These are phyloP conservation scores for Tetramorium bicarinatum DNA, from an alignment of 2,888 invertebrate genomes.

Conservation along the genomic window DNA sequence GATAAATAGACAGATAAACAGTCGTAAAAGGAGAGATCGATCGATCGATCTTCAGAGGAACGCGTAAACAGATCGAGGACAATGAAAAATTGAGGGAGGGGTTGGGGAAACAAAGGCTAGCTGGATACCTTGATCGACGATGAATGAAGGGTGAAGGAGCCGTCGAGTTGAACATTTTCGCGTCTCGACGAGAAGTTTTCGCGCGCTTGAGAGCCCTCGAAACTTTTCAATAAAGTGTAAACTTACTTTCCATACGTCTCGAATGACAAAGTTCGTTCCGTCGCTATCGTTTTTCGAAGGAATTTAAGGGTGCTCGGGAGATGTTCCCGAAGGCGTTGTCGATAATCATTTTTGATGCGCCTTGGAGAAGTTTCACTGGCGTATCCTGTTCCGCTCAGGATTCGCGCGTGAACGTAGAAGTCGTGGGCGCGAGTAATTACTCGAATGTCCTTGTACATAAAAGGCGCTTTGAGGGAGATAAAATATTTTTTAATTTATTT, in stretches of 20 bases:
- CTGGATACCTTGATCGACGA: conserved; percentile 59
- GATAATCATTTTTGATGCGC: conserved; percentile 70
- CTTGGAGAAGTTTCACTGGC: conserved; percentile 37
- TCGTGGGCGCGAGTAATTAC: neutral
- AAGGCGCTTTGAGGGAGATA: neutral
- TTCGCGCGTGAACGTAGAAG: neutral
- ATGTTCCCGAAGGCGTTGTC: conserved; percentile 52
- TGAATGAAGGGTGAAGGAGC: conserved; percentile 22
- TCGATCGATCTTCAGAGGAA: conserved; percentile 39
- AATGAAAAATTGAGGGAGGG: neutral
- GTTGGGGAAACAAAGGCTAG: neutral
- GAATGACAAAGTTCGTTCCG: conserved; percentile 61
- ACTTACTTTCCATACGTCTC: conserved; percentile 72
- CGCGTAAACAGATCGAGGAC: conserved; percentile 30
- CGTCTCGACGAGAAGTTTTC: conserved; percentile 62
- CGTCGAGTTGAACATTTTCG: conserved; percentile 64
- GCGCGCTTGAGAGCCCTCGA: conserved; percentile 70
- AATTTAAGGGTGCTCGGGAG: conserved; percentile 60
- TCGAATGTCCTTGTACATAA: neutral
- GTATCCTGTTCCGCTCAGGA: neutral
- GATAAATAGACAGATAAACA: conserved; percentile 53
- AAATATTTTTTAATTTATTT: neutral
- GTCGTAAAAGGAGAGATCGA: conserved; percentile 41
- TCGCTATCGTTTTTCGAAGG: conserved; percentile 67
- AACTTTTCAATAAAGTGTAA: conserved; percentile 75